Evolutionary conservation across 2,113 vertebrate genomes (phyloP).

Genomic region (Hippolais icterina): DNA sequence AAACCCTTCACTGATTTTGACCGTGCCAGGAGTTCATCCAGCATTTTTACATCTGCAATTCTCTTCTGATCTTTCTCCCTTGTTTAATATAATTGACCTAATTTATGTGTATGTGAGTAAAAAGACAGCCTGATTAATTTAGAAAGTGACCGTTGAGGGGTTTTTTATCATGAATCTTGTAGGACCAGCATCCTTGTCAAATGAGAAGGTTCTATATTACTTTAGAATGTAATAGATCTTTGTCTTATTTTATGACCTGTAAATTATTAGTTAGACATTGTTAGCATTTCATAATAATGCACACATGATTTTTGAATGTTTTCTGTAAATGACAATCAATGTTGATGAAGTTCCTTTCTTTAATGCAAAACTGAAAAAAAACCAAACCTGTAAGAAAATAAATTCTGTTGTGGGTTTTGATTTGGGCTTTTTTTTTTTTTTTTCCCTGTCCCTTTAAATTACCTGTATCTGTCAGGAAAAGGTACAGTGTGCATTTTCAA

Average conservation of each 20-base stretch:
- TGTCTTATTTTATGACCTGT: constrained; percentile 81
- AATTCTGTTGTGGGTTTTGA: constrained; percentile 12
- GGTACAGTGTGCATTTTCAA: neutral
- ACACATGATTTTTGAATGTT: constrained; percentile 89
- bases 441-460: neutral
- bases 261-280: constrained; percentile 84
- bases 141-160: constrained; percentile 71
- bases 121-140: constrained; percentile 79
- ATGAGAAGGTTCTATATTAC: constrained; percentile 77
- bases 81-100: constrained; percentile 75
- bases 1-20: neutral
- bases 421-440: neutral
- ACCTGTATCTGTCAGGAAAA: neutral
- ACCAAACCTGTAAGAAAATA: constrained; percentile 46
- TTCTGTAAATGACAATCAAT: constrained; percentile 92
- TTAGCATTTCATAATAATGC: constrained; percentile 84
- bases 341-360: constrained; percentile 84
- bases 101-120: constrained; percentile 76
- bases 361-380: constrained; percentile 82
- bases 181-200: constrained; percentile 74
- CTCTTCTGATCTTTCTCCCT: constrained; percentile 70
- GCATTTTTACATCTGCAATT: constrained; percentile 66
- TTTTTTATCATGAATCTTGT: constrained; percentile 72
- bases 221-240: constrained; percentile 84
- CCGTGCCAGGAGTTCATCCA: neutral